Base-by-base conservation (phyloP, 2,113 vertebrate species). In the Heloderma charlesbogerti region DNA sequence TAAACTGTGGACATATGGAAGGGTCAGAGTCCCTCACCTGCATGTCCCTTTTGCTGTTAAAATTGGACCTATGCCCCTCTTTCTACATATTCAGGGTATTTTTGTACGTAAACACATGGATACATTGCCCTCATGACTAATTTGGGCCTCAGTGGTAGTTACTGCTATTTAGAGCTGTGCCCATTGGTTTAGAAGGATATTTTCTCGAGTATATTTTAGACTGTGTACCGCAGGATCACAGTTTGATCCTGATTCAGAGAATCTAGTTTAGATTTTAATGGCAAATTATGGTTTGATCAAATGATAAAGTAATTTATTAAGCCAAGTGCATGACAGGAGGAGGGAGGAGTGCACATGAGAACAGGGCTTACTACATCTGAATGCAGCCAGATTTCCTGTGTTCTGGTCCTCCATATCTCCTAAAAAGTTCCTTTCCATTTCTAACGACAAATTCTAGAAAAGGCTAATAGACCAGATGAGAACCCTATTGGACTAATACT, bases 401-500 rank as follows among this genome's bases (percentile, higher is more conserved):
- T 37, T 80, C 20, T 60, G 80, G 34, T 9, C 45, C 43, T 77
- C 37, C 51, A 27, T 87, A 74, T 40, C 54, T 72, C 60, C 13
- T 87, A 18, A 71, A 18, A 48, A 57, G 34, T 8, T 89, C 93
- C 91, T 96, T 96, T 96, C 95, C 1, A 86, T 96, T 96, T 96
- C 96, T 93, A 93, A 95, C 87, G 94, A 94, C 85, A 87, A 94
- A 83, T 89, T 87, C 92, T 92, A 81, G 15, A 94, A 95, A 96
- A 96, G 95, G 91, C 95, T 88, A 91, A 81, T 89, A 83, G 96
- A 92, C 63, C 84, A 95, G 89, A 93, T 94, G 94, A 96, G 82
- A 94, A 92, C 75, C 1, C 81, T 84, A 92, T 93, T 92, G 54
- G 86, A 92, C 92, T 89, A 95, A 93, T 94, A 94, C 67, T 31